A percentile compares a stretch with the other conserved stretches of the same genome.
Conservation (phyloP, 2,113 vertebrate species). For the Glareola pratincola region DNA sequence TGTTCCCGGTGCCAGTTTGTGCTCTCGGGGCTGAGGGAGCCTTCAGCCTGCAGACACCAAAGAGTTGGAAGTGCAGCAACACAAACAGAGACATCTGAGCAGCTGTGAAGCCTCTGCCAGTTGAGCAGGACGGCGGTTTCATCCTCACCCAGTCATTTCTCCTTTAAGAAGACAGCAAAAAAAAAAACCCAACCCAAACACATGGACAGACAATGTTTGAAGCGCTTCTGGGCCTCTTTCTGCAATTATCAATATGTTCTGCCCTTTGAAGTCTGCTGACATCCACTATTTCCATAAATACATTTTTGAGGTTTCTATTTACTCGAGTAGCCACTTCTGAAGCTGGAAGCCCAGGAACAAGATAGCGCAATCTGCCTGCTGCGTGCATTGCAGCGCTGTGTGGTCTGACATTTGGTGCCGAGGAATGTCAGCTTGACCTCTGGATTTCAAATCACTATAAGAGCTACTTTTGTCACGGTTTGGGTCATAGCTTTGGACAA, state of each 20-base stretch:
- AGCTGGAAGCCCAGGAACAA: background rate
- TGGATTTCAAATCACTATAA: conserved; percentile 31
- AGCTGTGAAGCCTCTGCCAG: background rate
- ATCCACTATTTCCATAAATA: conserved; percentile 52
- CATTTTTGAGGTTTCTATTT: conserved; percentile 51
- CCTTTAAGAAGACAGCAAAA: conserved; percentile 11
- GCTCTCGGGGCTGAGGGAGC: background rate
- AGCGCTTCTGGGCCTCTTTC: conserved; percentile 18
- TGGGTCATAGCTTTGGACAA: conserved; percentile 61
- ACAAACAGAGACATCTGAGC: background rate
- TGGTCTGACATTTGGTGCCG: conserved; percentile 61
- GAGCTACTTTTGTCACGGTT: conserved; percentile 64
- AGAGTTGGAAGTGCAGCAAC: background rate
- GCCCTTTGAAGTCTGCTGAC: conserved; percentile 63
- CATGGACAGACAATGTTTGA: background rate
- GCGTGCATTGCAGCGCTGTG: background rate
- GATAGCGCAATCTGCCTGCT: conserved; percentile 31
- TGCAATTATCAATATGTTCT: conserved; percentile 54
- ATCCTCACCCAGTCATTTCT: background rate
- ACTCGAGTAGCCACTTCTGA: conserved; percentile 43
- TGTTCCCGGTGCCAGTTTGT: background rate
- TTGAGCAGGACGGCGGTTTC: background rate
- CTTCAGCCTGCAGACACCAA: background rate
- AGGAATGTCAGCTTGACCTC: conserved; percentile 58
- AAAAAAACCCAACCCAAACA: background rate